Base-by-base conservation (phyloP, 92 coral and sea anemone species). In the Zoanthus sociatus region DNA sequence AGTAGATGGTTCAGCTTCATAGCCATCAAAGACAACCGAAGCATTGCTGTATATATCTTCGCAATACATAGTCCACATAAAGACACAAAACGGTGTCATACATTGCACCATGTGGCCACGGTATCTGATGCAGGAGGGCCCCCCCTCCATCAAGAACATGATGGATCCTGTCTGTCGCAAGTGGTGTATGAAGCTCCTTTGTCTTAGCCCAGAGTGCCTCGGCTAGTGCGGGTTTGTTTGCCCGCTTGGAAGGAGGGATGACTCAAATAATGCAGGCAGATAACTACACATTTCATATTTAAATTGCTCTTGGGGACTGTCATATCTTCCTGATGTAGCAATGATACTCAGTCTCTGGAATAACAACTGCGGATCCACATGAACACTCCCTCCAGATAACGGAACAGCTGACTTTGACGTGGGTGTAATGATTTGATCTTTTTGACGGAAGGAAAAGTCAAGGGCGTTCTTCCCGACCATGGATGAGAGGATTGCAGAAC, bases 1-100 rank as follows among this genome's bases (percentile, higher is more conserved):
- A 0, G 89, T 92, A 8, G 83, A 66, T 4, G 95, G 95, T 1
- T 91, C 95, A 42, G 44, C 88, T 20, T 73, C 77, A 78, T 92
- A 92, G 1, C 93, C 91, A 83, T 92, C 95, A 77, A 92, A 92
- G 5, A 58, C 66, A 1, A 58, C 18, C 14, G 66, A 10, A 58
- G 66, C 66, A 14, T 58, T 15, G 66, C 66, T 20, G 14, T 58
- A 26, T 26, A 26, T 26, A 58, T 16, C 6, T 58, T 14, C 66
- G n/a, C 6, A 12, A 14, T 16, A 58, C 66, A 16, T 10, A 58
- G 16, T 58, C 2, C 16, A 58, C n/a, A 16, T 5, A 58, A 17
- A 12, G 17, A 15, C 3, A 1, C 14, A 58, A 58, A 16, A 58
- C 18, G 6, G 66, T 10, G n/a, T 58, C 66, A 58, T 58, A 58